Evolutionary conservation across 2,113 vertebrate genomes (phyloP), one percentile per base, ranked within the genome.

Genomic region (Serinus canaria): DNA sequence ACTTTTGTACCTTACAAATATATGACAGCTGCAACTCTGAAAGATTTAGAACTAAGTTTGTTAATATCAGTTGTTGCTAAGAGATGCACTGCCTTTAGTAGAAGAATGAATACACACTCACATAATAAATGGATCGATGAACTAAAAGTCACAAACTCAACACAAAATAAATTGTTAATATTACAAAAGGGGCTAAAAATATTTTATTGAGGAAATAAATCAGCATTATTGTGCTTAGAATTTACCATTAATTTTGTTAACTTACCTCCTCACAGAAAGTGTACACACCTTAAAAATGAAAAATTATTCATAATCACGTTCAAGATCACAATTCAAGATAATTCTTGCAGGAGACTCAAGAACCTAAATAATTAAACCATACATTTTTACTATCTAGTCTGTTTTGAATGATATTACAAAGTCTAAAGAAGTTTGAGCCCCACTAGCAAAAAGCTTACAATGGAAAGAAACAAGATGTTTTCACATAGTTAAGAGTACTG

Each of bases 41-140:
- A 94, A 83, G 92, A 92, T 94, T 83, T 86, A 86, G 93, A 83
- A 92, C 60, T 37, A 78, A 89, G 79, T 96, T 96, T 95, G 85
- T 90, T 96, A 94, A 46, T 94, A 96, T 75, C 90, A 70, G 88
- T 93, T 96, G 94, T 97, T 96, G 95, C 96, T 96, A 97, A 96
- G 95, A 92, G 93, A 96, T 96, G 64, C 44, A 78, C 20, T 90
- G 76, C 83, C 47, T 93, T 81, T 70, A 81, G 68, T 23, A 83
- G 72, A 87, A 90, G 68, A 93, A 93, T 88, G 79, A 94, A 78
- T 56, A 83, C n/a, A 22, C 35, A 92, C 72, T 77, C 83, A 93
- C 59, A 77, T 63, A 62, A 16, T 66, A 89, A 92, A 52, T 15
- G 28, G 47, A 94, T 72, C 0, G 0, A 91, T 59, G 33, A 90